Percentiles rank a stretch among this genome's conserved stretches.
Conservation (phyloP, 2,113 vertebrate species). For the Hyperoodon ampullatus region DNA sequence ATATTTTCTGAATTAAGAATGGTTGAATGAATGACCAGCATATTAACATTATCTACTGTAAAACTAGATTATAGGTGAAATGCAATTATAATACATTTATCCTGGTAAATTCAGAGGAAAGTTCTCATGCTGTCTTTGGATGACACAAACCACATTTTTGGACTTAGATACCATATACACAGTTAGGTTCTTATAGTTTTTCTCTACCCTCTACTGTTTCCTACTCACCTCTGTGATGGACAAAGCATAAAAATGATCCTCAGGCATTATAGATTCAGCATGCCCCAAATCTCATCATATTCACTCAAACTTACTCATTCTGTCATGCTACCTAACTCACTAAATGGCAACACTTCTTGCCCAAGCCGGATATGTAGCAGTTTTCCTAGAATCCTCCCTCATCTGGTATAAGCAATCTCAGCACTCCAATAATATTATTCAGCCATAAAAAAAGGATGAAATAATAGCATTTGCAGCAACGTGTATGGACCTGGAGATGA, state of each 20-base stretch:
- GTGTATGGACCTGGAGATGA: too few relatives aligned
- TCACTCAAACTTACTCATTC: neutral
- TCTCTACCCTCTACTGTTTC: neutral
- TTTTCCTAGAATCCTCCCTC: neutral
- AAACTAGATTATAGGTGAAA: neutral
- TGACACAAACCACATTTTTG: neutral
- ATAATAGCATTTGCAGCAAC: too few relatives aligned
- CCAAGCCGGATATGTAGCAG: neutral
- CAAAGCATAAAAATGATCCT: neutral
- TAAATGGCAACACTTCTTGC: neutral
- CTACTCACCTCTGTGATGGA: neutral
- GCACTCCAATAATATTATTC: neutral
- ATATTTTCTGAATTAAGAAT: conserved; percentile 8
- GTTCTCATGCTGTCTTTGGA: neutral
- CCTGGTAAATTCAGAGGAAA: neutral
- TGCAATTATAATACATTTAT: neutral
- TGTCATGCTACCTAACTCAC: neutral
- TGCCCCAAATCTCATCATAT: neutral
- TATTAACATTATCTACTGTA: neutral
- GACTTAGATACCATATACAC: neutral
- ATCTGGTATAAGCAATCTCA: neutral
- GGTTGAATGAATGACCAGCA: neutral
- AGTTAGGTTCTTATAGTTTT: neutral
- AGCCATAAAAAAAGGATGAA: too few relatives aligned
- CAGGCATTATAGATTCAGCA: neutral